Percentiles rank a stretch among this genome's conserved stretches.
Evolutionary conservation across 2,888 invertebrate species (phyloP).

Genomic region (Camptogramma bilineatum): DNA sequence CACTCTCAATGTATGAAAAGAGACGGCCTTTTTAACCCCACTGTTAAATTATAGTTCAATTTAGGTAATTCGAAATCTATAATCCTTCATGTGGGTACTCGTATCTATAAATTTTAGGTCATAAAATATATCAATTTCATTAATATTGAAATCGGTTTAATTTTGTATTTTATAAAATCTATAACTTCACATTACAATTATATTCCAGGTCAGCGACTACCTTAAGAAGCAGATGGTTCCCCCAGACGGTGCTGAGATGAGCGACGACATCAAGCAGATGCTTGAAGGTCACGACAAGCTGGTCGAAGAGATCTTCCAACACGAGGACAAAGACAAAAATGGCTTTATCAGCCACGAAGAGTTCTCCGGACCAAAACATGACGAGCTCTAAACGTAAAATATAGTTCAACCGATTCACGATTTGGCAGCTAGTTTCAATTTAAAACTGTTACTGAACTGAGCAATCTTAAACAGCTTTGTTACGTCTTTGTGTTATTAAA

Average conservation of each 20-base stretch:
- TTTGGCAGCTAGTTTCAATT: not conserved
- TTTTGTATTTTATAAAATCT: not conserved
- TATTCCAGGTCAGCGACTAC: constrained; percentile 93
- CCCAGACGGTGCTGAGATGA: constrained; percentile 89
- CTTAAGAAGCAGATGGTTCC: constrained; percentile 96
- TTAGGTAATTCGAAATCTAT: too few relatives aligned
- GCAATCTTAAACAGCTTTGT: not conserved
- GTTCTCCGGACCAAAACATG: constrained; percentile 98
- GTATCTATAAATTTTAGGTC: too few relatives aligned
- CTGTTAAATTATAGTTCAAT: too few relatives aligned
- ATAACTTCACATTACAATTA: constrained; percentile 8
- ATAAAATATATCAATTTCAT: too few relatives aligned
- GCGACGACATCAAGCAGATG: constrained; percentile 93
- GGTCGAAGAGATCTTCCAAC: constrained; percentile 98
- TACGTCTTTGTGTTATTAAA: too few relatives aligned
- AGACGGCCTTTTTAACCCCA: too few relatives aligned
- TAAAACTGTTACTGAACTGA: too few relatives aligned
- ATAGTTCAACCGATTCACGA: not conserved
- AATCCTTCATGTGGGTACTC: too few relatives aligned
- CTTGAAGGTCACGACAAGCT: constrained; percentile 95
- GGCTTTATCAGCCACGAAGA: constrained; percentile 98
- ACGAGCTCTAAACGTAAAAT: constrained; percentile 92
- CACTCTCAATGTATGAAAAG: too few relatives aligned
- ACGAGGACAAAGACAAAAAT: constrained; percentile 98
- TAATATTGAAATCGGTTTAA: too few relatives aligned